Evolutionary conservation across 2,888 invertebrate genomes (phyloP).

Genomic region (Petrolisthes manimaculis): DNA sequence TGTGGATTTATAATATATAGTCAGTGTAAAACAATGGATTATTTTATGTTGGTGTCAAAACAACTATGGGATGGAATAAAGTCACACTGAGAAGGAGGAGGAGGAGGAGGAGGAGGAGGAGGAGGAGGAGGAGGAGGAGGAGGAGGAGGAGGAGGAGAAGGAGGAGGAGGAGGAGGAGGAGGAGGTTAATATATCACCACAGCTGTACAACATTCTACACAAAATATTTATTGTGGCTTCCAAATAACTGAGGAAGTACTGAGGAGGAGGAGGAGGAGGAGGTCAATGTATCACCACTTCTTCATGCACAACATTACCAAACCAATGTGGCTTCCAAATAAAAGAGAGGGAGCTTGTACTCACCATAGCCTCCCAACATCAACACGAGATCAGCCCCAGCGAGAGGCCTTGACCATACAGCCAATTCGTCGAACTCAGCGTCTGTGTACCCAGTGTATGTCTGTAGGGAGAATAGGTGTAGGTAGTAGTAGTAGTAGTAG

Average conservation of each 20-base stretch:
- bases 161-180: neutral
- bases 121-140: neutral
- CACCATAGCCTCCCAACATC: slow-evolving; percentile 67
- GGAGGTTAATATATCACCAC: neutral
- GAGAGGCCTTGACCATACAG: slow-evolving; percentile 65
- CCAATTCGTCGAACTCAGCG: slow-evolving; percentile 66
- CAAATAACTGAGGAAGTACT: neutral
- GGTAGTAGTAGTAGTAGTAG: neutral
- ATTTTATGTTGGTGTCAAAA: neutral
- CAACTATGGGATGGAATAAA: neutral
- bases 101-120: neutral
- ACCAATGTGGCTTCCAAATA: neutral
- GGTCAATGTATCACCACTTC: neutral
- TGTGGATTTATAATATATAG: too few species aligned
- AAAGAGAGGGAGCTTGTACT: slow-evolving; percentile 1
- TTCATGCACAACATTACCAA: neutral
- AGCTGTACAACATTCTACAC: too few species aligned
- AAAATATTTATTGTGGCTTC: too few species aligned
- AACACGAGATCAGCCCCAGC: slow-evolving; percentile 45
- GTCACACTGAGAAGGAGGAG: neutral
- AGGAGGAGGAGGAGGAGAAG: neutral
- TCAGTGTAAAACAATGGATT: too few species aligned
- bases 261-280: neutral
- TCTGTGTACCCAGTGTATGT: neutral
- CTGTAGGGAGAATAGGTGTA: neutral